Percentiles rank a stretch among this genome's conserved stretches.
These are phyloP conservation scores for Dreissena polymorpha DNA, from an alignment of 1,140 invertebrate species.

Conservation along the genomic window DNA sequence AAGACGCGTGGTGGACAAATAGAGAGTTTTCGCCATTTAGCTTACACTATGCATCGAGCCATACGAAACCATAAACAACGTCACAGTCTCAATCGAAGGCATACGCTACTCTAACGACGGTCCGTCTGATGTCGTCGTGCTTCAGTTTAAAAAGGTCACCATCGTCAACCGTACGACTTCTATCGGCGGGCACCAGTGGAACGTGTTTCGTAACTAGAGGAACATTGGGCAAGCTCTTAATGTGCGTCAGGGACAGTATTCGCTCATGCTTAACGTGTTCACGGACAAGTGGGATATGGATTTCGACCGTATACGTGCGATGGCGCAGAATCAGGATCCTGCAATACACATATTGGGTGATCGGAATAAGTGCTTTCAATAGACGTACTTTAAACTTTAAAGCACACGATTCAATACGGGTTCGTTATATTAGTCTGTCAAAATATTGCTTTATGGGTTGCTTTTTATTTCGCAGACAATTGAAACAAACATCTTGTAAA, in stretches of 20 bases:
- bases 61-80: not conserved
- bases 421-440: no score
- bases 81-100: slow-evolving; percentile 25
- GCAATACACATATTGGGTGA: slow-evolving; percentile 5
- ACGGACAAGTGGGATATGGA: slow-evolving; percentile 44
- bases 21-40: not conserved
- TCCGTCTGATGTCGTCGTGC: slow-evolving; percentile 13
- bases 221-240: slow-evolving; percentile 4
- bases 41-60: slow-evolving; percentile 30
- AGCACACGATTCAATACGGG: no score
- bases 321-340: slow-evolving; percentile 41
- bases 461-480: no score
- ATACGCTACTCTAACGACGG: slow-evolving; percentile 42
- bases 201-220: slow-evolving; percentile 27
- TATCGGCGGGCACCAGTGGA: slow-evolving; percentile 41
- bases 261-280: not conserved
- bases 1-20: slow-evolving; percentile 18
- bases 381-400: no score
- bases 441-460: no score
- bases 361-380: no score
- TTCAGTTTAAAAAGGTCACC: slow-evolving; percentile 9
- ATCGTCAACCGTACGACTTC: slow-evolving; percentile 21
- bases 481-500: no score
- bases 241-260: slow-evolving; percentile 8
- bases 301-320: slow-evolving; percentile 39